phyloP scores from a whole-genome alignment of 2,113 vertebrate genomes.

The Rhea pennata region DNA sequence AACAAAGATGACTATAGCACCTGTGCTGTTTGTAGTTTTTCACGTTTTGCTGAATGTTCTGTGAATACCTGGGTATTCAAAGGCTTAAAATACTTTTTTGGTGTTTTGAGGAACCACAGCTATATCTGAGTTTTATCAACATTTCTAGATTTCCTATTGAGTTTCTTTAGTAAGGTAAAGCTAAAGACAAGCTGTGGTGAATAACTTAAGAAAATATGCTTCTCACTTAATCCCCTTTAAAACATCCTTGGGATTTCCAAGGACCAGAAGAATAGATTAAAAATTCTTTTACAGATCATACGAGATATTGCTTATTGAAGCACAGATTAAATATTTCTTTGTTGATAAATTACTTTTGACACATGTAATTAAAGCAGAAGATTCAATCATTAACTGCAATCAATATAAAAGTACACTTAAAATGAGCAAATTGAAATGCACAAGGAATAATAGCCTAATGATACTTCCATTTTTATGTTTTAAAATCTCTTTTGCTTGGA shows the following conservation, averaged over 20 bases:
- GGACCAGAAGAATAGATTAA: slow-evolving; percentile 7
- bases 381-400: slow-evolving; percentile 48
- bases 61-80: background rate
- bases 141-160: background rate
- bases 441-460: background rate
- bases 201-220: background rate
- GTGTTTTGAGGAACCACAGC: background rate
- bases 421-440: slow-evolving; percentile 6
- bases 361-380: slow-evolving; percentile 52
- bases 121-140: background rate
- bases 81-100: background rate
- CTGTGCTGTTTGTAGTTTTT: background rate
- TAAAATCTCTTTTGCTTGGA: background rate
- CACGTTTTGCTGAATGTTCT: background rate
- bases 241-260: slow-evolving; percentile 26
- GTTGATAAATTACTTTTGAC: slow-evolving; percentile 69
- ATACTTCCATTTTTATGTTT: background rate
- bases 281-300: slow-evolving; percentile 34
- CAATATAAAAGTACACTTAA: slow-evolving; percentile 29
- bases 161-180: background rate
- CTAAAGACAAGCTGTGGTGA: background rate
- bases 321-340: slow-evolving; percentile 53
- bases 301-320: slow-evolving; percentile 58
- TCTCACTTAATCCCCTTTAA: background rate
- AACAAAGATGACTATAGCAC: background rate